phyloP scores from a whole-genome alignment of 64 coral and sea anemone genomes.

The Acropora yongei region DNA sequence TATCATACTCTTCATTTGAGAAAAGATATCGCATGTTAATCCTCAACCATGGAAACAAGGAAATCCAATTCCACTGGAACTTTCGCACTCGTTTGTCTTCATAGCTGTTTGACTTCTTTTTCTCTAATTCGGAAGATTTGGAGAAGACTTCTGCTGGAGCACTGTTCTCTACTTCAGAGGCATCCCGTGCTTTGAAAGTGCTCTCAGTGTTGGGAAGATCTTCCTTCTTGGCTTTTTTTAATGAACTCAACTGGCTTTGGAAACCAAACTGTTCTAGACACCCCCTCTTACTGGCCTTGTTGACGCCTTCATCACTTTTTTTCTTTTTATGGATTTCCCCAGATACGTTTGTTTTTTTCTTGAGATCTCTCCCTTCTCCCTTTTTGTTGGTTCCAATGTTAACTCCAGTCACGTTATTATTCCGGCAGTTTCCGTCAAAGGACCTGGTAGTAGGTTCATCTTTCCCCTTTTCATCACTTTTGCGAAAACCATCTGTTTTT shows the following conservation, averaged over 20 bases:
- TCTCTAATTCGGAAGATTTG: background rate
- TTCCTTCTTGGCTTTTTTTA: constrained; percentile 11
- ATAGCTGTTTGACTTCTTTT: constrained; percentile 2
- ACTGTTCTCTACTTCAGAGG: background rate
- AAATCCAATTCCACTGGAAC: constrained; percentile 39
- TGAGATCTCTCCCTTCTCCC: too few species aligned
- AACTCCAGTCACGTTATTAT: too few species aligned
- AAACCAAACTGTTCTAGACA: constrained; percentile 27
- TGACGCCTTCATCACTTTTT: background rate
- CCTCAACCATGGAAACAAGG: constrained; percentile 38
- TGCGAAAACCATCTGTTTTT: background rate
- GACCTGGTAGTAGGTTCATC: too few species aligned
- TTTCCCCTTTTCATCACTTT: background rate
- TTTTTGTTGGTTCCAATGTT: too few species aligned
- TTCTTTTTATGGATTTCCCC: too few species aligned
- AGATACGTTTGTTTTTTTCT: too few species aligned
- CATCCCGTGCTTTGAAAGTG: background rate
- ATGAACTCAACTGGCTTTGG: background rate
- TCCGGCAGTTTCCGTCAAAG: too few species aligned
- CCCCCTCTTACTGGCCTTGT: background rate
- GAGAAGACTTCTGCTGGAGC: background rate
- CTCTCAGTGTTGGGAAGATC: background rate
- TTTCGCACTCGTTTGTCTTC: constrained; percentile 7
- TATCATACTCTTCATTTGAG: background rate
- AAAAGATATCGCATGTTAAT: background rate